Conservation (phyloP, 2,113 vertebrate species). For the Ictalurus punctatus region DNA sequence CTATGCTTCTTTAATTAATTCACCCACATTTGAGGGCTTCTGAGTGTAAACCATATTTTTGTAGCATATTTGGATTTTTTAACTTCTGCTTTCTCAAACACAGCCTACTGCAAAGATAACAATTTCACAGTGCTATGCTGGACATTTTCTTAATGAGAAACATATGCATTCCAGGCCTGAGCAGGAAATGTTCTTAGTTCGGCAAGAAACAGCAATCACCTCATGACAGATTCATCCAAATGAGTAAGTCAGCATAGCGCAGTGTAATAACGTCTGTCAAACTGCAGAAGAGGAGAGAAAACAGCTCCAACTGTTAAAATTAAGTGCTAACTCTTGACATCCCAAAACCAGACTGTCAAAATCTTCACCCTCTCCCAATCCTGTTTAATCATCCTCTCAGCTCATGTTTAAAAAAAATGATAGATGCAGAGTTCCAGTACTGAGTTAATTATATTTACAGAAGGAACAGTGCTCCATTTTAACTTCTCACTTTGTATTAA, state of each 20-base stretch:
- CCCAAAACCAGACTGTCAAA: slow-evolving; percentile 39
- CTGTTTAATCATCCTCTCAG: not conserved
- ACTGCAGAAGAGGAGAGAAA: not conserved
- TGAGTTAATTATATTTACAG: not conserved
- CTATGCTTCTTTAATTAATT: not conserved
- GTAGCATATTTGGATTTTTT: slow-evolving; percentile 50
- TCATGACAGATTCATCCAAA: slow-evolving; percentile 6
- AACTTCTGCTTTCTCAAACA: slow-evolving; percentile 36
- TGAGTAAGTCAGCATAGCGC: not conserved
- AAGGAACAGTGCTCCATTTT: not conserved
- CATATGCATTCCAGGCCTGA: slow-evolving; percentile 44
- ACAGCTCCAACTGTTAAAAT: slow-evolving; percentile 30
- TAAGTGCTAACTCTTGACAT: slow-evolving; percentile 20
- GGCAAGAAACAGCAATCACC: slow-evolving; percentile 29
- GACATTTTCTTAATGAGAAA: slow-evolving; percentile 46
- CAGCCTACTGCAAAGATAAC: slow-evolving; percentile 44
- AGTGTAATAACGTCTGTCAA: not conserved
- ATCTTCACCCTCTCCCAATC: not conserved
- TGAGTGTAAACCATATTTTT: slow-evolving; percentile 31
- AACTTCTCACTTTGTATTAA: not conserved
- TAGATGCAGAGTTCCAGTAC: not conserved
- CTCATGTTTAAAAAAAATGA: not conserved
- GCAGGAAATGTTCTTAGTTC: slow-evolving; percentile 9
- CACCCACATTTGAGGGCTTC: not conserved
- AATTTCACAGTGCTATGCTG: slow-evolving; percentile 32